Evolutionary conservation across 2,113 vertebrate species (phyloP).

Genomic region (Megaleporinus macrocephalus): DNA sequence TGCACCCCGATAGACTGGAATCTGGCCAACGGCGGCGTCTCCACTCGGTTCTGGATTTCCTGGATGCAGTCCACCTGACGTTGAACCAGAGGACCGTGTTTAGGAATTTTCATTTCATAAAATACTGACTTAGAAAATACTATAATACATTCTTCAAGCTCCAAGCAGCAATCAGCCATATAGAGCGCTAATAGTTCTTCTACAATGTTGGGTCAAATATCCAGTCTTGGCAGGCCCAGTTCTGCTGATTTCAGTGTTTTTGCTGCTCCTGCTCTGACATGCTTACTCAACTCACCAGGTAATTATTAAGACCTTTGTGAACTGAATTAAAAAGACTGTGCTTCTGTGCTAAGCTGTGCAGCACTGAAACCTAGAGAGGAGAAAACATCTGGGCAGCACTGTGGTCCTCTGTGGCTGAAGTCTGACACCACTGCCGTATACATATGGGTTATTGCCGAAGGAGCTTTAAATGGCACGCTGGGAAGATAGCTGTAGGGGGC

Average conservation of each 20-base stretch:
- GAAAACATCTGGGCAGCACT: neutral
- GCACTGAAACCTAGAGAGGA: neutral
- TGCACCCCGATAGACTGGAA: conserved; percentile 99
- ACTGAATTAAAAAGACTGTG: neutral
- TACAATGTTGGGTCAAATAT: neutral
- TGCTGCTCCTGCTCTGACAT: neutral
- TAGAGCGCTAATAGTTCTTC: neutral
- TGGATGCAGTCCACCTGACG: conserved; percentile 96
- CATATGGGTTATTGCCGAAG: neutral
- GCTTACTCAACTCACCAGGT: neutral
- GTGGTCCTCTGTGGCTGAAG: neutral
- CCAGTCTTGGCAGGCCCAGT: neutral
- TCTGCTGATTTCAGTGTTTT: neutral
- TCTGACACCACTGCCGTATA: neutral
- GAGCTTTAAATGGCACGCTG: neutral
- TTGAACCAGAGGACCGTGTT: conserved; percentile 59
- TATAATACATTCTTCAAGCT: too few species aligned
- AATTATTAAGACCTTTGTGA: neutral
- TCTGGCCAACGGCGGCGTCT: conserved; percentile 90
- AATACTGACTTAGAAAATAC: neutral
- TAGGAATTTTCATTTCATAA: neutral
- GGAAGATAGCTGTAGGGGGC: too few species aligned
- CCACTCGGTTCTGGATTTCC: conserved; percentile 89
- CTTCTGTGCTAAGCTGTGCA: neutral
- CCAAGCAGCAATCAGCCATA: neutral